Base-by-base conservation (phyloP, 1,140 invertebrate species). In the Eumaeus atala region DNA sequence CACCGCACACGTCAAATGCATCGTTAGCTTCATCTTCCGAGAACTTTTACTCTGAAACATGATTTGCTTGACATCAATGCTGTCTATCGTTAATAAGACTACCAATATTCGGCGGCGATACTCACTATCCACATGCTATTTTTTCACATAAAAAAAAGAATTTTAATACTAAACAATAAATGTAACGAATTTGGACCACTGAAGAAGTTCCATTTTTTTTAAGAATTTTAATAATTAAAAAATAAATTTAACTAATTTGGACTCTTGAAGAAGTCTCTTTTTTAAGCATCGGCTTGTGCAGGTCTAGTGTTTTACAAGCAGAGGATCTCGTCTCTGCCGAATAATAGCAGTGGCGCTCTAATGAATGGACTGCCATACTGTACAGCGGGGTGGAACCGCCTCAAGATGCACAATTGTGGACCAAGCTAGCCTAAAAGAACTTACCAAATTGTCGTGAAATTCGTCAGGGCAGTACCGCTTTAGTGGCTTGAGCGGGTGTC, bases 301-400 rank as follows among this genome's bases (percentile, higher is more conserved):
- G 64, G 66, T 68, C 95, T 89, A 64, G 91, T 89, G 76, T 96
- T 95, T 65, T 94, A 96, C 42, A 95, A 87, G 12, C 88, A 83
- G 10, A 93, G 89, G 51, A 76, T 87, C 54, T 89, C 85, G 70
- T 91, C 90, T 12, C 89, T 77, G 2, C 97, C 97, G 49, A 92
- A 91, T 21, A 98, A 91, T 74, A 93, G 93, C 83, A 97, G 55
- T 92, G 85, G 9, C 90, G 87, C 59, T 93, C 92, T 47, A 92
- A 84, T 9, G 96, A 96, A 90, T 98, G 94, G 33, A 91, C 91
- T 64, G 93, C 89, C 69, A 99, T 94, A 74, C 95, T 96, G 84
- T 96, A 98, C 42, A 98, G 84, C 14, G 93, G 90, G 2, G 96
- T 87, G 64, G 91, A 90, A 40, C 79, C 72, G 4, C 84, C 82